These are phyloP conservation scores for Hypomecis atomaria DNA, from an alignment of 2,888 invertebrate species.

Conservation along the genomic window DNA sequence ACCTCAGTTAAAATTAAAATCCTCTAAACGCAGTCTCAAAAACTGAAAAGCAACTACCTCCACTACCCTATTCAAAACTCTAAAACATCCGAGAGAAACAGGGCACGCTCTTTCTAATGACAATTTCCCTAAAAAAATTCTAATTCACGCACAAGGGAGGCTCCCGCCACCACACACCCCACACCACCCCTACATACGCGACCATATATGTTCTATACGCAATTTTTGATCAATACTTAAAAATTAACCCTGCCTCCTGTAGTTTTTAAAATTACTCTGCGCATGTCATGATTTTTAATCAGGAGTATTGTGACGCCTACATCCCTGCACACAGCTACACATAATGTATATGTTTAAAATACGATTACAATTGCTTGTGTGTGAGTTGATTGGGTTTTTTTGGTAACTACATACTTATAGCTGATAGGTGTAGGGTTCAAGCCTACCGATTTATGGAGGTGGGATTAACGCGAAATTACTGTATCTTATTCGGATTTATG, in stretches of 20 bases:
- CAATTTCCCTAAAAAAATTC: constrained; percentile 76
- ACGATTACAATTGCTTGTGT: constrained; percentile 45
- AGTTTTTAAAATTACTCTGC: constrained; percentile 84
- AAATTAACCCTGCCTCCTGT: constrained; percentile 82
- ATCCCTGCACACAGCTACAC: constrained; percentile 35
- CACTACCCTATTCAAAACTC: constrained; percentile 33
- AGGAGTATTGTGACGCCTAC: constrained; percentile 76
- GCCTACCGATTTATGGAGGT: constrained; percentile 31
- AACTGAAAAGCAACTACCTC: constrained; percentile 24
- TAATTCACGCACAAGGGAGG: constrained; percentile 73
- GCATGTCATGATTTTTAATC: constrained; percentile 85
- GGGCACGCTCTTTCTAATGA: constrained; percentile 67
- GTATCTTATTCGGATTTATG: constrained; percentile 34
- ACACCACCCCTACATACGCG: constrained; percentile 38
- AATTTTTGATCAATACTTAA: constrained; percentile 85
- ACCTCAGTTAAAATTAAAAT: neutral
- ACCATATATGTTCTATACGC: constrained; percentile 67
- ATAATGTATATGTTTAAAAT: constrained; percentile 44
- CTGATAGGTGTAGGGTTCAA: constrained; percentile 29
- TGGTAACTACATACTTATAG: constrained; percentile 45
- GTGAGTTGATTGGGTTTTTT: constrained; percentile 49
- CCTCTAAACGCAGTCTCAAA: constrained; percentile 11
- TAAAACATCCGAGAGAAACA: constrained; percentile 30
- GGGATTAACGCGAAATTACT: constrained; percentile 37
- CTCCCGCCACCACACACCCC: constrained; percentile 39